A percentile compares a stretch with the other conserved stretches of the same genome.
Conservation (phyloP, 2,113 vertebrate species). For the Rhinoptilus africanus region DNA sequence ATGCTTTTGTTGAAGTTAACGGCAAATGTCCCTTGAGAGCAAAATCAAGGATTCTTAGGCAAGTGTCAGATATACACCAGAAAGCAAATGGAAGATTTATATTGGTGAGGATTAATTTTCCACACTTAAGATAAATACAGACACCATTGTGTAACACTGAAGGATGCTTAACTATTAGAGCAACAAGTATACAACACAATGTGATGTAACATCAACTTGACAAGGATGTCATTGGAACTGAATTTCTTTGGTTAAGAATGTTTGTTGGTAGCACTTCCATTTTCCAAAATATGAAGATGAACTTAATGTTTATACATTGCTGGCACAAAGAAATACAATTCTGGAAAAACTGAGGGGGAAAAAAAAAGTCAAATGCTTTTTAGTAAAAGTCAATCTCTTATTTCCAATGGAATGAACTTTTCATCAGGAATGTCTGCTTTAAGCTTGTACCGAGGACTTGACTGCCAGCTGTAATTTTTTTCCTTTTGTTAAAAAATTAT, state of each 20-base stretch:
- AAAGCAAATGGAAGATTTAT: neutral
- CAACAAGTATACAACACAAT: neutral
- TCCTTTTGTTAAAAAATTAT: neutral
- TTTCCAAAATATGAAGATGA: neutral
- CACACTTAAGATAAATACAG: neutral
- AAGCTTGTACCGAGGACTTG: neutral
- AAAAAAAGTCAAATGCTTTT: neutral
- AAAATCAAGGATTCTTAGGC: neutral
- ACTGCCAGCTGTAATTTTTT: neutral
- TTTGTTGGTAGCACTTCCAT: neutral
- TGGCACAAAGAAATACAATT: neutral
- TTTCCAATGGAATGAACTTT: neutral
- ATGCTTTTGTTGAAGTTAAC: neutral
- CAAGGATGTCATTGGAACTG: neutral
- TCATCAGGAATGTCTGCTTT: neutral
- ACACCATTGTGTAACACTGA: neutral
- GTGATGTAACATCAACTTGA: neutral
- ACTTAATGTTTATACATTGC: neutral
- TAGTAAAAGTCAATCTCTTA: neutral
- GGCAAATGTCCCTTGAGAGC: neutral
- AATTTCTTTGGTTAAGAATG: neutral
- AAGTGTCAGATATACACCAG: neutral
- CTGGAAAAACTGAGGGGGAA: neutral
- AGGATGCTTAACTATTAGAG: neutral
- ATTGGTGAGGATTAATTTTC: neutral